phyloP scores from a whole-genome alignment of 2,797 vertebrate species.

The Crypturellus tataupa region DNA sequence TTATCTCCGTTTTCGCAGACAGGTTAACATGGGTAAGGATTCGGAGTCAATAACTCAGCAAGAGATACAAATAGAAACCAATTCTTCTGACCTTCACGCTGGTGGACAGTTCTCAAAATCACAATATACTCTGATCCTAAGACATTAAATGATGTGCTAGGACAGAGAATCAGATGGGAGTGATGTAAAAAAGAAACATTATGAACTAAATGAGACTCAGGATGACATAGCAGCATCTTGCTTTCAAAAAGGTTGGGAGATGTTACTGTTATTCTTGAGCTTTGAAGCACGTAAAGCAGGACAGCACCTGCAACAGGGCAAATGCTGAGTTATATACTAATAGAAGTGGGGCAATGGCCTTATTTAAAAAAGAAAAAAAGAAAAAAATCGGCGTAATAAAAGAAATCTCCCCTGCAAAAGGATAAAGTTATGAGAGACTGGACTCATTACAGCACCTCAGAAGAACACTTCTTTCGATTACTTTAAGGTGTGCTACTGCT shows the following conservation, averaged over 20 bases:
- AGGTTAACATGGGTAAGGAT: constrained; percentile 57
- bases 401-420: not conserved
- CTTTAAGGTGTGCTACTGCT: not conserved
- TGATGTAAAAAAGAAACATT: not conserved
- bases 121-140: not conserved
- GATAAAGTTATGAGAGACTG: not conserved
- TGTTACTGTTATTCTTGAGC: not conserved
- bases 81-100: constrained; percentile 5
- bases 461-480: not conserved
- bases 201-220: not conserved
- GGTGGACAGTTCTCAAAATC: not conserved
- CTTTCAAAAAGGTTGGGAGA: not conserved
- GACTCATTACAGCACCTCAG: not conserved
- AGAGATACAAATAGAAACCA: constrained; percentile 40
- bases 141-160: not conserved
- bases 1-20: constrained; percentile 59
- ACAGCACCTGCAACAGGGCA: too few species aligned
- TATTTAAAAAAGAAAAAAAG: too few species aligned
- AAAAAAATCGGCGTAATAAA: not conserved
- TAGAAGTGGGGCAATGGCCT: not conserved
- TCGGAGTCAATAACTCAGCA: constrained; percentile 40
- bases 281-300: too few species aligned
- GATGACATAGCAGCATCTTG: not conserved
- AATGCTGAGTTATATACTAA: not conserved
- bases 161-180: not conserved